Conservation (phyloP, 2,113 vertebrate genomes). For the Carassius auratus region DNA sequence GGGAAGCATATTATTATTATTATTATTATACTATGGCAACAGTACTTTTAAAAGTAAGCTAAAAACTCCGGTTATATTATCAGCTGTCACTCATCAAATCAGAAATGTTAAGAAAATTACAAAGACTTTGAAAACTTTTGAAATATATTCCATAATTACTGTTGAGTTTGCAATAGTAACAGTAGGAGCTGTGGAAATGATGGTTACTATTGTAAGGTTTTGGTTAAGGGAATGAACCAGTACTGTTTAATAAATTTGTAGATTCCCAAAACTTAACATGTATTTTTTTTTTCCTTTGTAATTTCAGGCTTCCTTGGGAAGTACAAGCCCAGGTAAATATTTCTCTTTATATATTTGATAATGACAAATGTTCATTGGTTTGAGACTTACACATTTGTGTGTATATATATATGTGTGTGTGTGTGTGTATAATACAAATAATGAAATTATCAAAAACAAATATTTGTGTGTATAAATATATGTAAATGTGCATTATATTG, state of each 20-base stretch:
- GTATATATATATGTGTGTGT: background rate
- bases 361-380: background rate
- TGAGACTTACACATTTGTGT: background rate
- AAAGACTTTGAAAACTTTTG: background rate
- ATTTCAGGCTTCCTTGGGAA: conserved; percentile 84
- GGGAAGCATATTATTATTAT: background rate
- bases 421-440: background rate
- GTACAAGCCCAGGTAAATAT: conserved; percentile 88
- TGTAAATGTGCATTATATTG: too few species aligned
- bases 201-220: background rate
- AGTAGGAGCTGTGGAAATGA: background rate
- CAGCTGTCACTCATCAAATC: background rate
- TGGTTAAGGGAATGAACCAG: background rate
- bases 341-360: background rate
- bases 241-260: background rate
- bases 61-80: background rate
- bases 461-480: too few species aligned
- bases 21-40: background rate
- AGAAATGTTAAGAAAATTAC: background rate
- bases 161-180: background rate
- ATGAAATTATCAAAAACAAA: too few species aligned
- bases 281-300: background rate
- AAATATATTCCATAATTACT: background rate
- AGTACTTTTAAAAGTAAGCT: background rate
- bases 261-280: background rate